phyloP scores from a whole-genome alignment of 2,113 vertebrate genomes.

The Chaetodon trifascialis region DNA sequence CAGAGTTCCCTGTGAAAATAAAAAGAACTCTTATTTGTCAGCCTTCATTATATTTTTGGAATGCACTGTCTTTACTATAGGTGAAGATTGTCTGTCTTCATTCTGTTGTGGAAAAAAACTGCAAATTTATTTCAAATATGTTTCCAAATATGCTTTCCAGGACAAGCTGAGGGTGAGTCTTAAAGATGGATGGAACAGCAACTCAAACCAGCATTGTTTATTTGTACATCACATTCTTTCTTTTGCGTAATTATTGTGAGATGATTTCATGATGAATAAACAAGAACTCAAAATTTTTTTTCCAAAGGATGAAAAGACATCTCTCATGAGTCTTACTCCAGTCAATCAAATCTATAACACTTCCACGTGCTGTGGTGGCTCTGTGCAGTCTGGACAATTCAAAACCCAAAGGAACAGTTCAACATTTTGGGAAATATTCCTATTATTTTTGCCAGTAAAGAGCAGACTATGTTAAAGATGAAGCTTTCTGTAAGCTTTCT shows the following conservation, averaged over 20 bases:
- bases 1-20: background rate
- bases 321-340: background rate
- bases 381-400: no score
- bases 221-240: background rate
- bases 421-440: no score
- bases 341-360: background rate
- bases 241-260: background rate
- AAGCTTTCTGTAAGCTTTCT: background rate
- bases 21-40: background rate
- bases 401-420: no score
- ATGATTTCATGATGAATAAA: slow-evolving; percentile 1
- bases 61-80: background rate
- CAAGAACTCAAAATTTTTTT: background rate
- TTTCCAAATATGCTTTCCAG: background rate
- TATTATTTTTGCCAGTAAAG: background rate
- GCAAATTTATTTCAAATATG: background rate
- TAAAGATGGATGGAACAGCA: background rate
- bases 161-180: background rate
- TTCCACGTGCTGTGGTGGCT: background rate
- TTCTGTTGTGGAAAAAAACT: background rate
- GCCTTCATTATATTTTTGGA: background rate
- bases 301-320: background rate
- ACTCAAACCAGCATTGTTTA: background rate
- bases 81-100: background rate
- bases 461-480: background rate